Evolutionary conservation across 2,797 vertebrate species (phyloP).

Genomic region (Eidolon dupreanum): DNA sequence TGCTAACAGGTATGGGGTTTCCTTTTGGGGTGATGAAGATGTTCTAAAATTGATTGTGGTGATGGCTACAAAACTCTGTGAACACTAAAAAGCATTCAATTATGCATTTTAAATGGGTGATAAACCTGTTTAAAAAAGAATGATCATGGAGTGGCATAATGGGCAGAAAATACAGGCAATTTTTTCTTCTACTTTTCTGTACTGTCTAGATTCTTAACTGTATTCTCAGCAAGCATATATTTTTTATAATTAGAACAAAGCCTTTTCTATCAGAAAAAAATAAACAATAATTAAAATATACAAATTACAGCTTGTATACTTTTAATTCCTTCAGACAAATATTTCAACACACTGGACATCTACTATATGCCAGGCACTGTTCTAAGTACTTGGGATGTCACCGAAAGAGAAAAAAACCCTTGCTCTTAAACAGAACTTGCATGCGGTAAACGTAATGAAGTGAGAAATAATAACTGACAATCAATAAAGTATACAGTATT

Average conservation of each 20-base stretch:
- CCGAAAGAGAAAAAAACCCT: neutral
- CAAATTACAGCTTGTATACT: neutral
- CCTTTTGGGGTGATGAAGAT: neutral
- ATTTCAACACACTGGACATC: neutral
- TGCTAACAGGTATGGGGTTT: neutral
- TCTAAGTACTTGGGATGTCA: neutral
- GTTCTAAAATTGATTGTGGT: neutral
- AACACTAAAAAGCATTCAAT: neutral
- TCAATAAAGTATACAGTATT: neutral
- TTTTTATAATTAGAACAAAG: neutral
- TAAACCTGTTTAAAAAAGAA: neutral
- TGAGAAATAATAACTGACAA: neutral
- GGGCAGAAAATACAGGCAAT: neutral
- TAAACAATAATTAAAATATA: neutral
- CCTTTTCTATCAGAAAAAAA: neutral
- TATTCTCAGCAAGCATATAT: neutral
- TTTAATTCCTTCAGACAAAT: slow-evolving; percentile 34
- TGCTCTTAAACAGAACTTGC: neutral
- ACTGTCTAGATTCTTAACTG: neutral
- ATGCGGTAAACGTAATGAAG: neutral
- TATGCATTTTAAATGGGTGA: neutral
- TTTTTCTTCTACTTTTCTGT: neutral
- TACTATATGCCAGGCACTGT: neutral
- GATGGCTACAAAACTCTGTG: neutral
- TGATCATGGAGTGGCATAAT: neutral